Base-by-base conservation (phyloP, 2,797 vertebrate genomes). In the Poeciliopsis presidionis region DNA sequence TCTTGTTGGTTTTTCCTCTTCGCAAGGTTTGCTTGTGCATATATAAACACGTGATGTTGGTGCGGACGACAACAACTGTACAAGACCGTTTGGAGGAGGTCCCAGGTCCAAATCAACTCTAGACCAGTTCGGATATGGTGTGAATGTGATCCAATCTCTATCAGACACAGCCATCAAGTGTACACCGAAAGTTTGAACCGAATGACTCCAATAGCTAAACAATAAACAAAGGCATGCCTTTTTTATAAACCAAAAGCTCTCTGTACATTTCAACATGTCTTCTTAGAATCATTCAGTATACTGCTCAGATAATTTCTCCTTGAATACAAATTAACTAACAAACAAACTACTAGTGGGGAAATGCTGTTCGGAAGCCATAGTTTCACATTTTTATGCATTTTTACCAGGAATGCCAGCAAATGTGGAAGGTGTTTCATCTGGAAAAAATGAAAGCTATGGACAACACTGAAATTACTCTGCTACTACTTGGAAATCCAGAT, bases 391-490 rank as follows among this genome's bases (percentile, higher is more conserved):
- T 47, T 4, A 16, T 47, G 5, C 5, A 16, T 20, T 7, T 65
- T 39, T 39, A 25, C 36, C 3, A 22, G 20, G 16, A 22, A 39
- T 3, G 61, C 36, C 20, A 65, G 30, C 9, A 9, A 39, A 65
- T 65, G 36, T 41, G 8, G 18, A 65, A 36, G 22, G 18, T 41
- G 7, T 41, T 65, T 20, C 33, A 39, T 65, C 33, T 65, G 63
- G 9, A 36, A 4, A 22, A 39, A 65, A 41, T 36, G 0, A 65
- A 18, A 78, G 88, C 61, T 71, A 77, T 53, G 88, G 86, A 89
- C 81, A 84, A 88, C 81, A 84, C 81, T 77, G 86, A 88, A 89
- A 89, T 87, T 76, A 80, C 79, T 77, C 9, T 55, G 20, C 72
- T n/a, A 30, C 73, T 36, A 63, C 14, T 63, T 63, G 13, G 85